phyloP scores from a whole-genome alignment of 2,888 invertebrate species.

The Agonopterix arenella region DNA sequence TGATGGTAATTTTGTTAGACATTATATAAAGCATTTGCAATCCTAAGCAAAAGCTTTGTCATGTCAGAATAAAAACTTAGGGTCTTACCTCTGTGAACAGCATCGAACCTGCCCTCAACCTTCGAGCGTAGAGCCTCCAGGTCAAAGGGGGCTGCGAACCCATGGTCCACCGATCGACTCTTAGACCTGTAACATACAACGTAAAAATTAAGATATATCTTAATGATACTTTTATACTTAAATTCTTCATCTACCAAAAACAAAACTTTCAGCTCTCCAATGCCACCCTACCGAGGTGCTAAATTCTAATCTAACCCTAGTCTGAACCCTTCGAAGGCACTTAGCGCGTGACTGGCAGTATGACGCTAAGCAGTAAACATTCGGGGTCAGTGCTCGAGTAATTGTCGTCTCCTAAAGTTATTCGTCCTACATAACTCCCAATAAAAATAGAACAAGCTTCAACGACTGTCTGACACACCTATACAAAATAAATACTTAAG shows the following conservation, averaged over 20 bases:
- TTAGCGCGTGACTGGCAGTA: neutral
- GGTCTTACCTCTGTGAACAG: conserved; percentile 77
- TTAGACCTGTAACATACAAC: conserved; percentile 84
- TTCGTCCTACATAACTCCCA: conserved; percentile 45
- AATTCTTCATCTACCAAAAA: too few relatives aligned
- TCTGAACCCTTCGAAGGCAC: too few relatives aligned
- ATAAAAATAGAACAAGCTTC: conserved; percentile 27
- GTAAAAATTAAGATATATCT: conserved; percentile 2
- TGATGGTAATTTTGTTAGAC: too few relatives aligned
- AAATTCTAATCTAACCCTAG: too few relatives aligned
- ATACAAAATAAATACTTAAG: too few relatives aligned
- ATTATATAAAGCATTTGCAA: too few relatives aligned
- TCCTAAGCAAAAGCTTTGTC: too few relatives aligned
- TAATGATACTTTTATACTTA: too few relatives aligned
- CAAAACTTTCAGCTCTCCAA: too few relatives aligned
- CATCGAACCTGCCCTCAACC: conserved; percentile 91
- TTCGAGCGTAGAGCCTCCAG: conserved; percentile 89
- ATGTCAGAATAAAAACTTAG: neutral
- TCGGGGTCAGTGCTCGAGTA: conserved; percentile 45
- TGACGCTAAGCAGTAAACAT: neutral
- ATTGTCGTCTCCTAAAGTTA: conserved; percentile 44
- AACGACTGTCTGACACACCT: neutral
- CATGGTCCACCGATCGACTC: conserved; percentile 94
- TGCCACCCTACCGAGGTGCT: too few relatives aligned
- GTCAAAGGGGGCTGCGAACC: conserved; percentile 90